Evolutionary conservation across 2,113 vertebrate genomes (phyloP).

Genomic region (Falcunculus frontatus): DNA sequence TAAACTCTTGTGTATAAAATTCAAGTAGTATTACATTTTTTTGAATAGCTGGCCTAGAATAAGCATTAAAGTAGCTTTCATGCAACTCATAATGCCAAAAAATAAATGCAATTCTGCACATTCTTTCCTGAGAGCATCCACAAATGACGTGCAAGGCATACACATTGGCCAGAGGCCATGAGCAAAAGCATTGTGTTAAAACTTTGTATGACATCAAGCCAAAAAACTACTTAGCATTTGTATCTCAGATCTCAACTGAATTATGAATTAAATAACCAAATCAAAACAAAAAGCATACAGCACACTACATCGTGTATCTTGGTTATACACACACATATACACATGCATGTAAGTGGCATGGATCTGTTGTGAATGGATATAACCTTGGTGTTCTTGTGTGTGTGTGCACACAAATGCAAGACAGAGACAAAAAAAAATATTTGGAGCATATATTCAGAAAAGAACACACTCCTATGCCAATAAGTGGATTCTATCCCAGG

Average conservation of each 20-base stretch:
- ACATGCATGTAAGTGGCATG: neutral
- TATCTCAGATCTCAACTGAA: constrained; percentile 54
- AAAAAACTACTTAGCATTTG: constrained; percentile 66
- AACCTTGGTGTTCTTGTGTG: neutral
- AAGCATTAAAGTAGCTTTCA: constrained; percentile 62
- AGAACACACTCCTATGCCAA: neutral
- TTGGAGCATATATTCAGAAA: neutral
- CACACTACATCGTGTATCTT: neutral
- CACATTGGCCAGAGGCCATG: constrained; percentile 28
- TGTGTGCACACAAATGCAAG: neutral
- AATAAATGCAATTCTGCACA: constrained; percentile 68
- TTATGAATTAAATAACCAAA: constrained; percentile 56
- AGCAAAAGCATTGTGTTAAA: constrained; percentile 64
- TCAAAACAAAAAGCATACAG: constrained; percentile 27
- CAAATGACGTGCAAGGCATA: constrained; percentile 57
- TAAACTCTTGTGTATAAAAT: constrained; percentile 66
- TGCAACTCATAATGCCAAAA: constrained; percentile 60
- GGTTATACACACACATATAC: neutral
- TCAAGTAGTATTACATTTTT: constrained; percentile 61
- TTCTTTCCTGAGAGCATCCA: constrained; percentile 69
- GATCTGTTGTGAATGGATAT: neutral
- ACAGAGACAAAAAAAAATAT: neutral
- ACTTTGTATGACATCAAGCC: constrained; percentile 48
- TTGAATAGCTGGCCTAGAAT: constrained; percentile 47
- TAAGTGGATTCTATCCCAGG: neutral